These are phyloP conservation scores for Synergus itoensis DNA, from an alignment of 2,888 invertebrate species.

Conservation along the genomic window DNA sequence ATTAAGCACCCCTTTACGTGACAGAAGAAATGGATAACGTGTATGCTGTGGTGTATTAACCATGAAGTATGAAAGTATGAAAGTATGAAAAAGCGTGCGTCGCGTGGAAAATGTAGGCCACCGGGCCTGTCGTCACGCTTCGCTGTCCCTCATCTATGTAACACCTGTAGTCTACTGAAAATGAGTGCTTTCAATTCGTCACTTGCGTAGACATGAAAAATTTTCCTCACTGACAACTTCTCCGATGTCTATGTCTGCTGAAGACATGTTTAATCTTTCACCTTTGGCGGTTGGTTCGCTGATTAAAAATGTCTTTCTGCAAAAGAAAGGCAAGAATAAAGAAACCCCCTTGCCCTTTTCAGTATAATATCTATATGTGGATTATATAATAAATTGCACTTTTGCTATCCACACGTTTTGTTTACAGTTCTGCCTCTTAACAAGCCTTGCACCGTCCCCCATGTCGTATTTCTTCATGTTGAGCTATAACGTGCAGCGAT, in stretches of 20 bases:
- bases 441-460: neutral
- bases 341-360: too few species aligned
- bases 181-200: constrained; percentile 19
- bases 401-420: neutral
- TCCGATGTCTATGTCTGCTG: neutral
- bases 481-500: constrained; percentile 32
- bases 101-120: constrained; percentile 44
- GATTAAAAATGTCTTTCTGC: too few species aligned
- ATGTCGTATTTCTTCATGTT: constrained; percentile 8
- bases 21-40: constrained; percentile 41
- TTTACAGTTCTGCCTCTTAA: neutral
- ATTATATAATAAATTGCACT: neutral
- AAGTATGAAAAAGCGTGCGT: constrained; percentile 43
- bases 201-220: neutral
- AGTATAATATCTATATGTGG: too few species aligned
- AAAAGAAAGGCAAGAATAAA: too few species aligned
- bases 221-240: neutral
- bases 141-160: neutral
- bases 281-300: too few species aligned
- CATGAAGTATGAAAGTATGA: constrained; percentile 19
- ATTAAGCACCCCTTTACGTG: constrained; percentile 47
- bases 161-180: neutral
- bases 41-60: constrained; percentile 1
- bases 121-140: constrained; percentile 37
- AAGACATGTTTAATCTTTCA: neutral